phyloP scores from a whole-genome alignment of 1,140 invertebrate species.

The Ceratitis capitata region DNA sequence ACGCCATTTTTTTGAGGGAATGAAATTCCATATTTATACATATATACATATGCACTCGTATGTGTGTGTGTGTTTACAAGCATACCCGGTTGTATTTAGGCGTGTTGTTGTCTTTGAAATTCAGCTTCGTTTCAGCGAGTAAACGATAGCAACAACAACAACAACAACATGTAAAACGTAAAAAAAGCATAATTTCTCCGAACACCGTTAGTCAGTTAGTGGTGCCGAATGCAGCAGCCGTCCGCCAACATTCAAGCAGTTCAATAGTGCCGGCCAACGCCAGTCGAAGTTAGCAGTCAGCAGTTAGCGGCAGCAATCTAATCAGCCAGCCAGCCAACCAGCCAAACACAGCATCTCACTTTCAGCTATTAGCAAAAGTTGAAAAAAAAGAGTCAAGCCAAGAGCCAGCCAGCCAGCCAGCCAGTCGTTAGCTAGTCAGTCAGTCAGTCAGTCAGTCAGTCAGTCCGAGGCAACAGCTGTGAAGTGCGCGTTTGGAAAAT shows the following conservation, averaged over 20 bases:
- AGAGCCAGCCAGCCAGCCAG: not conserved
- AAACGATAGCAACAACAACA: not conserved
- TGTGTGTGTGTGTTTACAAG: not conserved
- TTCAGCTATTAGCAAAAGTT: not conserved
- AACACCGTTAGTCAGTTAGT: not conserved
- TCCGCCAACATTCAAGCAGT: constrained; percentile 16
- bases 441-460: no score
- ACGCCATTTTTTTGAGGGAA: constrained; percentile 58
- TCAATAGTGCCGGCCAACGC: constrained; percentile 33
- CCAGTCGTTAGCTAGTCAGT: no score
- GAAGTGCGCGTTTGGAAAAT: not conserved
- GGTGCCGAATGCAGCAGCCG: constrained; percentile 14
- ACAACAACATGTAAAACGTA: not conserved
- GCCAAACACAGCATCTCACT: not conserved
- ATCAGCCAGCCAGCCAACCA: not conserved
- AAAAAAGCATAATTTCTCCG: no score
- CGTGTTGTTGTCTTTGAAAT: constrained; percentile 15
- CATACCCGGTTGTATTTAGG: constrained; percentile 41
- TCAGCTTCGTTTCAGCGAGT: constrained; percentile 16
- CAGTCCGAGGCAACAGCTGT: no score
- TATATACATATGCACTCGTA: not conserved
- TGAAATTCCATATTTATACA: constrained; percentile 28
- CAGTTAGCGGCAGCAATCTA: constrained; percentile 21
- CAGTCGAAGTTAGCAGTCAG: constrained; percentile 34
- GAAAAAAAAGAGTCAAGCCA: not conserved